These are phyloP conservation scores for Drosophila pseudoananassae DNA, from an alignment of 1,140 invertebrate species.

Conservation along the genomic window DNA sequence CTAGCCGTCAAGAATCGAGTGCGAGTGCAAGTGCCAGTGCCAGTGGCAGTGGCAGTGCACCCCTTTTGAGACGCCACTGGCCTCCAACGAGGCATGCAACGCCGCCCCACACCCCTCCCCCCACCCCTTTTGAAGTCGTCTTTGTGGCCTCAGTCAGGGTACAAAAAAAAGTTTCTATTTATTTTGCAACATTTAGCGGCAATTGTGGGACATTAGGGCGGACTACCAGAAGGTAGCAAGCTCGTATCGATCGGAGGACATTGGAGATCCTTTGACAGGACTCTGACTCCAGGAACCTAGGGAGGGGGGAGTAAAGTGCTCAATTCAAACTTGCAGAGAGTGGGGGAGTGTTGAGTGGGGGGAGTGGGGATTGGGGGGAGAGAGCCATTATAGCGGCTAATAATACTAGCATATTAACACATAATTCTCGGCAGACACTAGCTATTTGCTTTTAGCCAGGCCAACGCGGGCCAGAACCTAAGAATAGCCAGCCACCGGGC, in stretches of 20 bases:
- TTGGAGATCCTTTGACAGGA: no score
- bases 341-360: no score
- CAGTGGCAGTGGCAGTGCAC: no score
- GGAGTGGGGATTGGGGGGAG: background rate
- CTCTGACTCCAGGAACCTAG: no score
- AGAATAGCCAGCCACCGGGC: conserved; percentile 7
- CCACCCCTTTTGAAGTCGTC: conserved; percentile 69
- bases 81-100: conserved; percentile 81
- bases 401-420: conserved; percentile 81
- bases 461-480: conserved; percentile 38
- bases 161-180: conserved; percentile 7
- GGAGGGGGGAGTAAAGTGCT: no score
- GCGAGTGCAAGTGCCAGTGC: no score
- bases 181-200: conserved; percentile 53
- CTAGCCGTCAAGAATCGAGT: background rate
- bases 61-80: conserved; percentile 7
- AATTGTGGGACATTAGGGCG: conserved; percentile 73
- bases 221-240: background rate
- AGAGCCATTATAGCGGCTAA: conserved; percentile 71
- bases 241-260: no score
- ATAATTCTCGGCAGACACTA: conserved; percentile 69
- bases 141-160: conserved; percentile 47
- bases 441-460: conserved; percentile 66
- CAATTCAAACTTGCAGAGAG: no score
- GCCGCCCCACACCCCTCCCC: conserved; percentile 8